Percentiles rank a stretch among this genome's conserved stretches.
These are phyloP conservation scores for Ctenomys sociabilis DNA, from an alignment of 2,113 vertebrate genomes.

Conservation along the genomic window DNA sequence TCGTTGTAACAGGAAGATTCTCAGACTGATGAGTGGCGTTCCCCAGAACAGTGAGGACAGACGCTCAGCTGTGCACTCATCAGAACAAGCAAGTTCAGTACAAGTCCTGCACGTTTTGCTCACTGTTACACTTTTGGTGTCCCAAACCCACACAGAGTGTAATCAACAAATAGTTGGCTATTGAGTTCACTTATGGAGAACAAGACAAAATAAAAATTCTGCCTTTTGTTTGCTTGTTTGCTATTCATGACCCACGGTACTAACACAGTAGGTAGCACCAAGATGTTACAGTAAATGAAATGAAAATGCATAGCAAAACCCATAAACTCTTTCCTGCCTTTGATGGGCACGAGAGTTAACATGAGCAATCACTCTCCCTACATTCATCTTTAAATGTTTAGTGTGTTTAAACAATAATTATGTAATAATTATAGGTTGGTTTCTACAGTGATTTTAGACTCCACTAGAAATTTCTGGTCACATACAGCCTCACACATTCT, in stretches of 20 bases:
- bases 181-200: conserved; percentile 2
- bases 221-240: background rate
- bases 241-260: background rate
- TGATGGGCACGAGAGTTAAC: background rate
- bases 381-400: background rate
- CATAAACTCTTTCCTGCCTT: background rate
- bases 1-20: background rate
- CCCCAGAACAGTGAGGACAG: background rate
- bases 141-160: background rate
- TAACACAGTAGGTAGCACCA: background rate
- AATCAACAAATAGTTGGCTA: background rate
- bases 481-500: background rate
- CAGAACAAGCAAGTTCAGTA: background rate
- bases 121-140: background rate
- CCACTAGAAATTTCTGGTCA: conserved; percentile 23
- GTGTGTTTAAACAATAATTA: conserved; percentile 7
- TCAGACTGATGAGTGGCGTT: background rate
- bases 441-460: conserved; percentile 29
- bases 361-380: background rate
- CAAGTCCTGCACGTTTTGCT: background rate
- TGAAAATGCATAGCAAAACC: background rate
- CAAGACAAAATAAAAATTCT: conserved; percentile 37
- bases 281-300: background rate
- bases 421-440: background rate
- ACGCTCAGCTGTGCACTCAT: background rate